These are phyloP conservation scores for Harpalus rubripes DNA, from an alignment of 2,888 invertebrate genomes.

Conservation along the genomic window DNA sequence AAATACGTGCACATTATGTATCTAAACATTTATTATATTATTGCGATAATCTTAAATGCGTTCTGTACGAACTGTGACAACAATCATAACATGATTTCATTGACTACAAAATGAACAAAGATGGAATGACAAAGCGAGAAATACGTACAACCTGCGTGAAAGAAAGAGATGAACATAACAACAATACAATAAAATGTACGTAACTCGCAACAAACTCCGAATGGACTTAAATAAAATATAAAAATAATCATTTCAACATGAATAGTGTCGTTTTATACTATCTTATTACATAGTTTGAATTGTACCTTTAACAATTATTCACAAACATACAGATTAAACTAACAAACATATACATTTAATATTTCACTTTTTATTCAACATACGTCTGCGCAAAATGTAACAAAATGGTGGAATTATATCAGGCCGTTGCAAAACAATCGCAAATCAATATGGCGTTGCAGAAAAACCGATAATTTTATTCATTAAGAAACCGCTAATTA, in stretches of 20 bases:
- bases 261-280: slow-evolving; percentile 53
- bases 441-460: no score
- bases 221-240: slow-evolving; percentile 55
- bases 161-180: slow-evolving; percentile 41
- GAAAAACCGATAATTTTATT: no score
- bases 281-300: slow-evolving; percentile 29
- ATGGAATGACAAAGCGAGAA: slow-evolving; percentile 63
- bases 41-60: slow-evolving; percentile 62
- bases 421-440: no score
- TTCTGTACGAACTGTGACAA: slow-evolving; percentile 57
- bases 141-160: slow-evolving; percentile 52
- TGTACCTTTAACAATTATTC: slow-evolving; percentile 55
- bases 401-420: slow-evolving; percentile 11
- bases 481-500: no score
- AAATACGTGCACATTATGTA: slow-evolving; percentile 25
- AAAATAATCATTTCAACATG: slow-evolving; percentile 57
- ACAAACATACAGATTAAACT: slow-evolving; percentile 55
- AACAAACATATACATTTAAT: slow-evolving; percentile 51
- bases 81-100: slow-evolving; percentile 55
- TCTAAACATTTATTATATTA: slow-evolving; percentile 66
- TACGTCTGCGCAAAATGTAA: slow-evolving; percentile 23
- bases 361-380: slow-evolving; percentile 49
- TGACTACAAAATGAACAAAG: slow-evolving; percentile 42
- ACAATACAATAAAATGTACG: slow-evolving; percentile 51
- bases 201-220: slow-evolving; percentile 38